Evolutionary conservation across 2,113 vertebrate genomes (phyloP).

Genomic region (Vombatus ursinus): DNA sequence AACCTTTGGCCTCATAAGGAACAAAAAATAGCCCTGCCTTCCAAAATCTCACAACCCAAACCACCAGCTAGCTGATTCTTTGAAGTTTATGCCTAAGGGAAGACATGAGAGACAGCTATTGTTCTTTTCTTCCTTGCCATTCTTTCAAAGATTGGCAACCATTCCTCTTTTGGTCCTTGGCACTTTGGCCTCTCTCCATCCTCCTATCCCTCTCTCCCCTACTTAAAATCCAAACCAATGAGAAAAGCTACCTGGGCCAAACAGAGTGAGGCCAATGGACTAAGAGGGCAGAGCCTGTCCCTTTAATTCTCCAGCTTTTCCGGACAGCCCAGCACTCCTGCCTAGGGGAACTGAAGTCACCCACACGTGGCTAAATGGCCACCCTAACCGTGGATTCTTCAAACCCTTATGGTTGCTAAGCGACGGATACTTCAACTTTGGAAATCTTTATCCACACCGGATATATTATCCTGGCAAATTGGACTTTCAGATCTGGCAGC

Average conservation of each 20-base stretch:
- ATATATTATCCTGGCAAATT: constrained; percentile 81
- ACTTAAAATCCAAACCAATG: not conserved
- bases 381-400: constrained; percentile 56
- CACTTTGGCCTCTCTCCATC: not conserved
- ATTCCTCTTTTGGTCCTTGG: not conserved
- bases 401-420: constrained; percentile 81
- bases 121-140: not conserved
- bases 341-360: not conserved
- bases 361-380: constrained; percentile 37
- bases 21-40: constrained; percentile 33
- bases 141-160: not conserved
- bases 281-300: not conserved
- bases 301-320: not conserved
- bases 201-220: not conserved
- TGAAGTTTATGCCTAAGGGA: constrained; percentile 7
- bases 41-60: constrained; percentile 22
- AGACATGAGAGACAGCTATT: not conserved
- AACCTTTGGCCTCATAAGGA: constrained; percentile 26
- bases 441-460: constrained; percentile 77
- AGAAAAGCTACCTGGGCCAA: not conserved
- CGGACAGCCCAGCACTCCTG: not conserved
- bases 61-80: constrained; percentile 20
- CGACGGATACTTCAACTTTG: constrained; percentile 79
- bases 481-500: constrained; percentile 80
- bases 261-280: no score